These are phyloP conservation scores for Streptopelia turtur DNA, from an alignment of 2,797 vertebrate genomes.

Conservation along the genomic window DNA sequence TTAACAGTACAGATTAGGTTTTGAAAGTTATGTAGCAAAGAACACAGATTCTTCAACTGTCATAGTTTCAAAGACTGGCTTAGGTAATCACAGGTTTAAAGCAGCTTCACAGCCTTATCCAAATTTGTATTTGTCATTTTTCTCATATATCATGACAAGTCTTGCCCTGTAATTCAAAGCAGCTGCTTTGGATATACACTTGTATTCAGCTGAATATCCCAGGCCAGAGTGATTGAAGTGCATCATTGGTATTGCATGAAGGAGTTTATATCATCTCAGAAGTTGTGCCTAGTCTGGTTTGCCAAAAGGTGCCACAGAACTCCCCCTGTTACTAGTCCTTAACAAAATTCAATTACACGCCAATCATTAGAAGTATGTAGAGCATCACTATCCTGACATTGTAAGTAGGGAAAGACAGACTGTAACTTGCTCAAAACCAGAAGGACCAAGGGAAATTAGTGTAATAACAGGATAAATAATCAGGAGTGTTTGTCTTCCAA, in stretches of 20 bases:
- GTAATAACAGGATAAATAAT: background rate
- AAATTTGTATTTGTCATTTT: background rate
- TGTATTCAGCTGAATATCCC: background rate
- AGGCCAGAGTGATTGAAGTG: background rate
- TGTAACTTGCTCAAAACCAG: background rate
- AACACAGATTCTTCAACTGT: background rate
- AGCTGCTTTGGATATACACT: background rate
- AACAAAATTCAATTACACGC: background rate
- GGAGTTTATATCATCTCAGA: background rate
- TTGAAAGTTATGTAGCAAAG: background rate
- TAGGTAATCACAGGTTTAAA: background rate
- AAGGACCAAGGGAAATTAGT: background rate
- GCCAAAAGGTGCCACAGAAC: background rate
- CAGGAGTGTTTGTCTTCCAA: background rate
- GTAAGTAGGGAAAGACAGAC: background rate
- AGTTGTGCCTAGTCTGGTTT: background rate
- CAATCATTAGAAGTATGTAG: background rate
- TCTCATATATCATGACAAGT: background rate
- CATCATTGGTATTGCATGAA: background rate
- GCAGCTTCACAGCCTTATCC: background rate
- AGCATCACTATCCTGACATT: background rate
- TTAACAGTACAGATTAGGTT: background rate
- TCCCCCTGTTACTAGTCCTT: background rate
- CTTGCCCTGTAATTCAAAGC: background rate
- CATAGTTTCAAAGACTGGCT: background rate